Base-by-base conservation (phyloP, 53 echinoderm and acorn worm genomes). In the Paracentrotus lividus region DNA sequence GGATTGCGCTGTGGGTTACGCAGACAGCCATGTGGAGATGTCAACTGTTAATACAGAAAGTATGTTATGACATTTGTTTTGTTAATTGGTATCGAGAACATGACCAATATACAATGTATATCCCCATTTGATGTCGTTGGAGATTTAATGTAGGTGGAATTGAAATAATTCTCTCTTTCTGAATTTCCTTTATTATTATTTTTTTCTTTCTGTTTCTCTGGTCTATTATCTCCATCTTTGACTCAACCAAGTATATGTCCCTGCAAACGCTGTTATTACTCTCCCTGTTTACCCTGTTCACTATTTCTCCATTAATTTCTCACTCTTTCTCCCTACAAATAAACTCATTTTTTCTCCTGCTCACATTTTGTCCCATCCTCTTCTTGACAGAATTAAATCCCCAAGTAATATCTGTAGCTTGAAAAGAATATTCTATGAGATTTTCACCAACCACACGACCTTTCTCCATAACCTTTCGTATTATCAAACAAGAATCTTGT, bases 1-100 rank as follows among this genome's bases (percentile, higher is more conserved):
- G 85, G 85, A 26, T 27, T 14, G 26, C 85, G 31, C 85, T 27
- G 85, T 85, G 85, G 85, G 85, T 85, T 85, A 49, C 16, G 51
- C 85, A 85, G 51, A 47, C 47, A 49, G 26, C 85, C 85, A 85
- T 85, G 49, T 85, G 85, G 51, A 20, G 16, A 72, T 18, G 18
- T 72, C 72, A 72, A 72, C 72, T 72, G 72, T 72, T 72, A 18
- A 72, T 72, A 40, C 40, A 20, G 38, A 72, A 72, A 72, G 72
- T 72, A 72, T 72, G 72, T 72, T 72, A 18, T 36, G 47, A 26
- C 47, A 49, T 85, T 51, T 85, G 49, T 33, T 49, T 27, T 85
- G 24, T 72, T 32, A 40, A 32, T 72, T 32, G 16, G 32, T 72
- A 72, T 72, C 72, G 20, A 72, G 72, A 72, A 72, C 72, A 72